Base-by-base conservation (phyloP, 2,888 invertebrate genomes). In the Mesorhabditis sp. region DNA sequence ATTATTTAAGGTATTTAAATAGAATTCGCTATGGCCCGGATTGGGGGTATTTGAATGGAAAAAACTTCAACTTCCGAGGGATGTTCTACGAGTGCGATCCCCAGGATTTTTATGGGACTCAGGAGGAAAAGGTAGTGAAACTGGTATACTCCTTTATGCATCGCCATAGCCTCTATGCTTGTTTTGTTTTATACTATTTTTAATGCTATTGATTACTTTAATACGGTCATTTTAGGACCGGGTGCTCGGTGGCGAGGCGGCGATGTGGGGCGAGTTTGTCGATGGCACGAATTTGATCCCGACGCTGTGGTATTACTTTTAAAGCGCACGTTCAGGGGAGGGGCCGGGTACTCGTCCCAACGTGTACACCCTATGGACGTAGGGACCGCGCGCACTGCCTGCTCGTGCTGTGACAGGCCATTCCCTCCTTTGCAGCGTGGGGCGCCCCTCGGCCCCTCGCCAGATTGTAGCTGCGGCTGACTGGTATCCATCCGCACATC, bases 231-330 rank as follows among this genome's bases (percentile, higher is more conserved):
- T 71, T 61, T 66, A 71, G 71, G 71, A 67, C 3, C 87, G 91
- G 67, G 90, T 95, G 43, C 86, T 93, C n/a, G 95, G 95, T 0
- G 94, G 95, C 0, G 94, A 94, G 86, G 92, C 93, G 0, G 93
- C 93, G 82, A 91, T 95, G 45, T 95, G 94, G 94, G 90, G 90
- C 2, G 94, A 95, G 87, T 91, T 90, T 80, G 92, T 93, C 0
- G 92, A 94, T 85, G 88, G 87, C 44, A 89, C 89, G 43, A 90
- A 90, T 81, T 80, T 90, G 5, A 87, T 89, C 68, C 85, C 89
- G 3, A 82, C 88, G 69, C 90, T 92, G 7, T 95, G 28, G 28
- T 28, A 28, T 28, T 28, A 28, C 28, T 28, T 28, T 28, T 28
- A 28, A 28, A 28, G 28, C 28, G 28, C 28, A 28, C 28, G 28